These are phyloP conservation scores for Calvadosia cruxmelitensis DNA, from an alignment of 30 jellyfish, hydroid and myxozoan species.

Conservation along the genomic window DNA sequence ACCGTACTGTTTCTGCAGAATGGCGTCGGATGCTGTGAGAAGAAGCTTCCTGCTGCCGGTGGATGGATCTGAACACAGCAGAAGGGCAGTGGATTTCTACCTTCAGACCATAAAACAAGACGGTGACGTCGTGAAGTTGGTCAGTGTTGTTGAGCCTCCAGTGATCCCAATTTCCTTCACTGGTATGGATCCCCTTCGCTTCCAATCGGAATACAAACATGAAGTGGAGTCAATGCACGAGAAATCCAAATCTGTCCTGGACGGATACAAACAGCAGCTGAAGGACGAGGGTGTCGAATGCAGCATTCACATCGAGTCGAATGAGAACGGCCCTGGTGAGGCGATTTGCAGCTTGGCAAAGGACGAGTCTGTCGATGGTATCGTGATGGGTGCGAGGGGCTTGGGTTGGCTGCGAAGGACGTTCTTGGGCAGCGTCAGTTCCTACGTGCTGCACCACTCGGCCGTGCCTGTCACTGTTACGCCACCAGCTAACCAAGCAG, in stretches of 20 bases:
- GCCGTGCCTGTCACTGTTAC: slow-evolving; percentile 43
- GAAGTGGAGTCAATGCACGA: neutral
- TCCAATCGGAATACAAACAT: neutral
- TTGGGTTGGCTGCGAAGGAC: slow-evolving; percentile 21
- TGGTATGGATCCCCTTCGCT: neutral
- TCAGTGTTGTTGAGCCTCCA: neutral
- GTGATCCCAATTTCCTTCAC: neutral
- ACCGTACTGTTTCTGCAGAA: too few relatives aligned
- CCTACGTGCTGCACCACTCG: slow-evolving; percentile 51
- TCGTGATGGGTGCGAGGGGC: neutral
- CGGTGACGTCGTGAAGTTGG: neutral
- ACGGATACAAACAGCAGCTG: neutral
- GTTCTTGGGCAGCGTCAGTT: slow-evolving; percentile 58
- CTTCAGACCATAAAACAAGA: neutral
- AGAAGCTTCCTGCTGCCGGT: neutral
- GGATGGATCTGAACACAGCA: slow-evolving; percentile 1
- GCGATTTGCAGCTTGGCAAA: neutral
- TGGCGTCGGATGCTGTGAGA: neutral
- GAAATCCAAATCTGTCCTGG: neutral
- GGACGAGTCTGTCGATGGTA: neutral
- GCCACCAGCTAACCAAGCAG: slow-evolving; percentile 29
- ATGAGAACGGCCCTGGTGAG: neutral
- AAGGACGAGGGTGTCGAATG: neutral
- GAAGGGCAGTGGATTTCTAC: neutral
- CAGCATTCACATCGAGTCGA: neutral